A percentile compares a stretch with the other conserved stretches of the same genome.
These are phyloP conservation scores for Microcebus tavaratra DNA, from an alignment of 2,113 vertebrate species.

Conservation along the genomic window DNA sequence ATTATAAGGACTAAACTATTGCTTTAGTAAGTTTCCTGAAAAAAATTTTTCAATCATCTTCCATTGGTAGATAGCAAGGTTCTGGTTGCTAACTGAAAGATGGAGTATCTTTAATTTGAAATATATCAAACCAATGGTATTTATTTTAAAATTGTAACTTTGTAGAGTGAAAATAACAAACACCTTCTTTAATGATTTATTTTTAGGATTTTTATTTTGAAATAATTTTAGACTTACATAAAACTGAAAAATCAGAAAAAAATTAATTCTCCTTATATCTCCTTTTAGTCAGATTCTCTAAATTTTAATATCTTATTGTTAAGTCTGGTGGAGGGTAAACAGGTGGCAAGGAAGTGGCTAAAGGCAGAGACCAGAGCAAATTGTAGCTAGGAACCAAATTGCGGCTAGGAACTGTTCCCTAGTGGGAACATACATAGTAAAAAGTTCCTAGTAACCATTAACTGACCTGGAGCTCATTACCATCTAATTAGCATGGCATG, in stretches of 20 bases:
- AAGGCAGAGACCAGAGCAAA: too few species aligned
- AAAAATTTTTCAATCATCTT: conserved; percentile 6
- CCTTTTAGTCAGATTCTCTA: not conserved
- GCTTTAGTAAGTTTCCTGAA: not conserved
- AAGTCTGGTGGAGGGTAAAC: too few species aligned
- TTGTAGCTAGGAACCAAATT: too few species aligned
- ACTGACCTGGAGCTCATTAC: too few species aligned
- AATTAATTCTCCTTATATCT: not conserved
- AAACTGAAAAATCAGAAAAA: not conserved
- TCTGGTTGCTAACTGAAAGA: not conserved
- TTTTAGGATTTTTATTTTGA: not conserved
- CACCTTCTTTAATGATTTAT: not conserved
- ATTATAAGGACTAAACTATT: not conserved
- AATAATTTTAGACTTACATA: not conserved
- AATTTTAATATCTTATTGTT: not conserved
- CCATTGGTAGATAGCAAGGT: conserved; percentile 23
- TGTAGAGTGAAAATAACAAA: not conserved
- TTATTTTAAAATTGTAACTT: not conserved
- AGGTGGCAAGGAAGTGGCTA: too few species aligned
- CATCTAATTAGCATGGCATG: too few species aligned
- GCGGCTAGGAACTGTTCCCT: too few species aligned
- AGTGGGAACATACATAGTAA: too few species aligned
- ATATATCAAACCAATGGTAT: not conserved
- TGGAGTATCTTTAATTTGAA: not conserved
- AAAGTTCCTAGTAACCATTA: too few species aligned